Percentiles rank a stretch among this genome's conserved stretches.
These are phyloP conservation scores for Pantherophis alleghaniensis DNA, from an alignment of 2,797 vertebrate species.

Conservation along the genomic window DNA sequence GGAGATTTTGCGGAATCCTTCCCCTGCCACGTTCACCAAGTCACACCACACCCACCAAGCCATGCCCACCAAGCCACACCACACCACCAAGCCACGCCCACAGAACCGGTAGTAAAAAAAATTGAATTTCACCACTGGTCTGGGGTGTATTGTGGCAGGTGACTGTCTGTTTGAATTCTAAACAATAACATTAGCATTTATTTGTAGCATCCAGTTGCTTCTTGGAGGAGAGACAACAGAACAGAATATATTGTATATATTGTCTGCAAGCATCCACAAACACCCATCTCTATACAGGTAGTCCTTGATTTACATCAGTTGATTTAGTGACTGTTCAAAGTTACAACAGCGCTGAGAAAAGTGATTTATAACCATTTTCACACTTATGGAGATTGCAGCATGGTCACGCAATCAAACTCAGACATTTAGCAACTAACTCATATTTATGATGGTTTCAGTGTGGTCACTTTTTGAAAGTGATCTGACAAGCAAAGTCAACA, in stretches of 20 bases:
- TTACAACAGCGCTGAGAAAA: not conserved
- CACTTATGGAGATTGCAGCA: not conserved
- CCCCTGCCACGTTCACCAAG: too few species aligned
- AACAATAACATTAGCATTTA: not conserved
- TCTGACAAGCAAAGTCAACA: not conserved
- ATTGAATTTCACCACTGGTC: too few species aligned
- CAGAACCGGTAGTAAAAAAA: too few species aligned
- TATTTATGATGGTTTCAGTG: not conserved
- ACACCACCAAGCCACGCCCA: too few species aligned
- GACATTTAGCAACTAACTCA: not conserved
- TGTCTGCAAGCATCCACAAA: not conserved
- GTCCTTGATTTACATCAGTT: not conserved
- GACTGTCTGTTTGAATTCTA: too few species aligned
- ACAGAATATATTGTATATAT: not conserved
- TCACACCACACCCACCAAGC: too few species aligned
- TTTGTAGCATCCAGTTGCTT: not conserved
- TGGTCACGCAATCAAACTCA: not conserved
- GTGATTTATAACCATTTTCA: not conserved
- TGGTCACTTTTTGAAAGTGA: not conserved
- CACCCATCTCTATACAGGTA: not conserved
- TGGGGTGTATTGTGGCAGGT: too few species aligned
- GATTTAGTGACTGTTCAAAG: not conserved
- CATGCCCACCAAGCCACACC: too few species aligned
- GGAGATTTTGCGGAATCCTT: too few species aligned
- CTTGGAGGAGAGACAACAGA: not conserved